Evolutionary conservation across 2,797 vertebrate genomes (phyloP).

Genomic region (Coregonus ussuriensis): DNA sequence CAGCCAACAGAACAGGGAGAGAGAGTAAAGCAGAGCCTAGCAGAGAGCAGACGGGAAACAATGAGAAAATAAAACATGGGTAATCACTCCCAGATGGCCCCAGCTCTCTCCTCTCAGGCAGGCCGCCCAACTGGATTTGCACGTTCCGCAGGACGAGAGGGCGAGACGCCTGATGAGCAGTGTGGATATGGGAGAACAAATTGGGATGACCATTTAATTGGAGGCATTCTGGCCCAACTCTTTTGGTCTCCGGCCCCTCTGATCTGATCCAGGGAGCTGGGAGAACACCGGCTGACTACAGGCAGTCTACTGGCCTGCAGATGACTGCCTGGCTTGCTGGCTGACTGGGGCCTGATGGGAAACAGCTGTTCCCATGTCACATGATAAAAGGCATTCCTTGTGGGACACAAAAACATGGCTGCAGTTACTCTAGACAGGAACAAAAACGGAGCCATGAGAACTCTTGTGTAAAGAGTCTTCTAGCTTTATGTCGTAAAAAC

Average conservation of each 20-base stretch:
- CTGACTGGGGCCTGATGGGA: slow-evolving; percentile 71
- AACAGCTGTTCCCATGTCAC: slow-evolving; percentile 74
- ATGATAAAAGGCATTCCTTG: slow-evolving; percentile 70
- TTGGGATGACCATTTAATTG: slow-evolving; percentile 75
- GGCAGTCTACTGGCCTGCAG: slow-evolving; percentile 20
- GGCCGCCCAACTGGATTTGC: slow-evolving; percentile 42
- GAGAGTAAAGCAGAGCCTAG: slow-evolving; percentile 30
- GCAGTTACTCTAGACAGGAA: slow-evolving; percentile 71
- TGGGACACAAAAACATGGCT: slow-evolving; percentile 63
- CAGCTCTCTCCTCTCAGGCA: slow-evolving; percentile 44
- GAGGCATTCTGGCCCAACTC: slow-evolving; percentile 53
- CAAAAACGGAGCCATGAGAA: slow-evolving; percentile 56
- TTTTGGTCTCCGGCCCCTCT: slow-evolving; percentile 40
- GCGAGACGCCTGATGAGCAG: slow-evolving; percentile 48
- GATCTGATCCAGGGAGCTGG: slow-evolving; percentile 45
- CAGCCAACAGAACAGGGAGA: slow-evolving; percentile 49
- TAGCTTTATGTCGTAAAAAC: slow-evolving; percentile 21
- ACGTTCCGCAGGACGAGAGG: slow-evolving; percentile 32
- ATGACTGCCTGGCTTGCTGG: neutral
- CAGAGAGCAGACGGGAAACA: slow-evolving; percentile 71
- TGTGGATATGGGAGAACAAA: slow-evolving; percentile 65
- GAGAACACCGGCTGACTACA: slow-evolving; percentile 56
- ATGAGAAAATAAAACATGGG: slow-evolving; percentile 65
- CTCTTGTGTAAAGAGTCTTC: slow-evolving; percentile 42
- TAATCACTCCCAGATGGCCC: slow-evolving; percentile 78